Evolutionary conservation across 2,888 invertebrate species (phyloP), one percentile per base, ranked within the genome.

Genomic region (Maniola hyperantus): DNA sequence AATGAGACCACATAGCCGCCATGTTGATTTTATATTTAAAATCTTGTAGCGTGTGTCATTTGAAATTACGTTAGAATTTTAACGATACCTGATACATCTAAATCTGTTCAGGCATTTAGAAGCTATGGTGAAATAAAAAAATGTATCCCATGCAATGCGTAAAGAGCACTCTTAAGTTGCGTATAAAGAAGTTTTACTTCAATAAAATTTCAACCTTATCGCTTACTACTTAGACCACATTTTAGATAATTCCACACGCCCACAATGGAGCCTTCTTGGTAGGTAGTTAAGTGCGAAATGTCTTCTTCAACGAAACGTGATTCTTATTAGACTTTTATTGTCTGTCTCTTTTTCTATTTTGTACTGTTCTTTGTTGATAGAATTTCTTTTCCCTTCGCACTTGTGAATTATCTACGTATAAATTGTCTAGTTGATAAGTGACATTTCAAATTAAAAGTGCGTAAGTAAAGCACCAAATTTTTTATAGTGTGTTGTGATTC

Each of bases 251-350:
- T 79, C 78, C 76, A 50, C 71, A 72, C 87, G 82, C 88, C 88
- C 83, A 87, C 86, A 74, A 74, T 57, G 76, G 77, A 74, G 75
- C 72, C 75, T 34, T 61, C 48, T 57, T 42, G 73, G 67, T 77
- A 77, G 76, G 77, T 76, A 81, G 81, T 82, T 81, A 80, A 78
- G 72, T 78, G 81, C 82, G 73, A 84, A 89, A 90, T 87, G 88
- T 89, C 89, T 91, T 86, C 84, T 84, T 90, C 85, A 83, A 83
- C 79, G 83, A 79, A 84, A 85, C 82, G 77, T 72, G 83, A 83
- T 82, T 82, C 53, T 69, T 54, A 79, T 57, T 76, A 74, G 76
- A 70, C 75, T 73, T 81, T 81, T 80, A 83, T 82, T 77, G 78
- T 71, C 70, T 70, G 76, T 50, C 60, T 67, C 59, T 72, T 67